Evolutionary conservation across 2,797 vertebrate genomes (phyloP), one percentile per base, ranked within the genome.

Genomic region (Sebastes steindachneri): DNA sequence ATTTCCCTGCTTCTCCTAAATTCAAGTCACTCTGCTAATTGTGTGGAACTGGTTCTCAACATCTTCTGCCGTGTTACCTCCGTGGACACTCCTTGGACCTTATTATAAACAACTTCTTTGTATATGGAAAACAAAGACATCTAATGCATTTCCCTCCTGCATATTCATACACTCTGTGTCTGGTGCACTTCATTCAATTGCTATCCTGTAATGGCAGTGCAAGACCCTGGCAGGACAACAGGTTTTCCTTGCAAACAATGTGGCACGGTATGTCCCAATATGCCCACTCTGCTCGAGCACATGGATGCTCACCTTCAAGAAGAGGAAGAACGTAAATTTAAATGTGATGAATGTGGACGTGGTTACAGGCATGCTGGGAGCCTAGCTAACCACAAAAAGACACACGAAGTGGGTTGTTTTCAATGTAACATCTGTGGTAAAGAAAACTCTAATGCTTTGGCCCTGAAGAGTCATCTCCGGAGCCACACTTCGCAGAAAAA

Each of bases 301-400:
- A 93, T 90, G 83, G 94, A 95, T 11, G 64, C 57, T 65, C 94
- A 94, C 83, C 89, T 89, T 67, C 86, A 93, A 7, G 88, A 88
- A 19, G 94, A 96, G 2, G 93, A 95, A n/a, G 95, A 95, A 31
- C 94, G 93, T 58, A 95, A 88, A 78, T 97, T 95, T 87, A 96
- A 95, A 84, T 97, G 97, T 85, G 96, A 96, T 48, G 95, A 96
- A 92, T 98, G 97, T 80, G 97, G 97, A 21, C 95, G 96, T 55
- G 96, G 96, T 73, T 98, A 97, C 78, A 95, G 96, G 57, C 97
- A 98, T 31, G 96, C 97, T 4, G 97, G 97, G 23, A 98, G 97
- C 87, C 86, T 97, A 75, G 96, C 96, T 26, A 97, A 97, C 91
- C 97, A 97, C 89, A 97, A 93, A 76, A 96, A 96, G 88, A 97